These are phyloP conservation scores for Danaus melanippus DNA, from an alignment of 1,140 invertebrate genomes.

Conservation along the genomic window DNA sequence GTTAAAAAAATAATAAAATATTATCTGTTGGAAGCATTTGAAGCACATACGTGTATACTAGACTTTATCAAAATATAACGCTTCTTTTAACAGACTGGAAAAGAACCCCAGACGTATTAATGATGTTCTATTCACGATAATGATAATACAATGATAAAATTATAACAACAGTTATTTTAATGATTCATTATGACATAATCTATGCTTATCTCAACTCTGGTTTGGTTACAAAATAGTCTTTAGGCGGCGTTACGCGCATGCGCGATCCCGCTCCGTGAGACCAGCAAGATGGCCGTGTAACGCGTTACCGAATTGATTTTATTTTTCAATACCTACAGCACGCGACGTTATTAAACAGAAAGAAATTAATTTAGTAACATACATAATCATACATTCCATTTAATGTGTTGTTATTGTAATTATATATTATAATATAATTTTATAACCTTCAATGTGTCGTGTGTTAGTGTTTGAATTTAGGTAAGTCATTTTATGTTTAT, in stretches of 20 bases:
- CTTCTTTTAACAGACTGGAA: too few species aligned
- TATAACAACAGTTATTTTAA: neutral
- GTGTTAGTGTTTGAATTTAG: slow-evolving; percentile 17
- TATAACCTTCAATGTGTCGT: slow-evolving; percentile 18
- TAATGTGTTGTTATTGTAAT: too few species aligned
- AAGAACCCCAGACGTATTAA: too few species aligned
- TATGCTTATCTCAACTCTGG: slow-evolving; percentile 4
- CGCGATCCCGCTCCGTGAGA: slow-evolving; percentile 25
- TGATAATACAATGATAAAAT: too few species aligned
- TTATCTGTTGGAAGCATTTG: too few species aligned
- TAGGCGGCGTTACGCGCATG: slow-evolving; percentile 29
- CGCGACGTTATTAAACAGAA: neutral
- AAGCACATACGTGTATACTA: too few species aligned
- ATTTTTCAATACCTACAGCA: slow-evolving; percentile 28
- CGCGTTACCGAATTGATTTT: slow-evolving; percentile 45
- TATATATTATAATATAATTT: slow-evolving; percentile 8
- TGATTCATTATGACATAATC: neutral
- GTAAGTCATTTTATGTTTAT: slow-evolving; percentile 10
- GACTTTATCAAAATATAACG: too few species aligned
- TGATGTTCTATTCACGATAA: too few species aligned
- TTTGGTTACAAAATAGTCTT: slow-evolving; percentile 12
- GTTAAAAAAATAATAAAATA: too few species aligned
- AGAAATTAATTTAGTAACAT: too few species aligned
- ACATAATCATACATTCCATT: too few species aligned
- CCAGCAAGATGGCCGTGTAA: slow-evolving; percentile 43